Evolutionary conservation across 2,888 invertebrate genomes (phyloP), one percentile per base, ranked within the genome.

Genomic region (Pterostichus madidus): DNA sequence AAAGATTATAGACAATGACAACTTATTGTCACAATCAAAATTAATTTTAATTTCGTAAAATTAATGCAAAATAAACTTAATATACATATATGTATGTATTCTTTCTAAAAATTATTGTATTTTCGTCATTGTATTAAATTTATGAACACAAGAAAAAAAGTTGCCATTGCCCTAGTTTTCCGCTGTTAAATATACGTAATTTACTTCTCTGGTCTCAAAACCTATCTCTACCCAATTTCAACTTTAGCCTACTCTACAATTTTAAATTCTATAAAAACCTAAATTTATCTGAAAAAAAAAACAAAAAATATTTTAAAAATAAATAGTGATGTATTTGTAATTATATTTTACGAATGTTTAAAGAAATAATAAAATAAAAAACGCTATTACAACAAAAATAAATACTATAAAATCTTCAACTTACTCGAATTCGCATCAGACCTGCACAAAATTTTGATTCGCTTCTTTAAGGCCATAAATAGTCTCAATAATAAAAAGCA

Each of bases 391-490:
- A 68, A 52, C 64, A 49, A 80, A 80, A 80, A 80, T 80, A 80
- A 80, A 80, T 80, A 80, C 80, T 80, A 80, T 71, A 39, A 73
- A 68, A 80, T 80, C 32, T 75, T 75, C 49, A 46, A 80, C 52
- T 68, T 46, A 78, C 53, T 75, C 53, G 44, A 71, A 71, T 64
- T 64, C 73, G 32, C 35, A 10, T 80, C 73, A 53, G 52, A 80
- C 80, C 73, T 81, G 59, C 59, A 81, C 59, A 75, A 59, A 81
- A 73, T 81, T 81, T 81, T 81, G 81, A 81, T 81, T 81, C 81
- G 61, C 61, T 24, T 80, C 73, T 73, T 71, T 81, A 81, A 81
- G 81, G 81, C 81, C 81, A 81, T 81, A 73, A 80, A 53, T 71
- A 49, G 61, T 75, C 75, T 81, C 75, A 81, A 81, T 75, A 81